Base-by-base conservation (phyloP, 2,797 vertebrate genomes). In the Dromococcyx pavoninus region DNA sequence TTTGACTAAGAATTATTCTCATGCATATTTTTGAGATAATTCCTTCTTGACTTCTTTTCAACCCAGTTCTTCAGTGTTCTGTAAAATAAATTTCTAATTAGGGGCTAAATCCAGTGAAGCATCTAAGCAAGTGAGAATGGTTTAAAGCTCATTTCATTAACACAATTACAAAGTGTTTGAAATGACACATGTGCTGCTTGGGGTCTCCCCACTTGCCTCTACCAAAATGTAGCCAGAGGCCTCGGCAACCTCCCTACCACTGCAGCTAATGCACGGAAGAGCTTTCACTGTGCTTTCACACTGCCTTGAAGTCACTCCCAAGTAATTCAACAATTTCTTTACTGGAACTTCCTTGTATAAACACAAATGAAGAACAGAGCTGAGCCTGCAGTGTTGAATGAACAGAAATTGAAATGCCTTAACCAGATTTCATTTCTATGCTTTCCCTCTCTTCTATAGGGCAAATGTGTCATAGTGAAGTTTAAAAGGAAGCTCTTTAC, bases 291-390 rank as follows among this genome's bases (percentile, higher is more conserved):
- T 74, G 33, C 80, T 76, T 90, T 89, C 78, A 71, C 0, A 0
- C 13, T 81, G 48, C 53, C 60, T 62, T 91, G 41, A 88, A 84
- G 94, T 88, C 95, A 95, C 89, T 94, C 93, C 92, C 86, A 82
- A 64, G 60, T 73, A 95, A 91, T 92, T 86, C 62, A 95, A 89
- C 78, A 77, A 64, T 91, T 92, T 92, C 50, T 76, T 83, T 93
- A 73, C 70, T 86, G 76, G 93, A 93, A 93, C 89, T 95, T 96
- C 92, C 93, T 96, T 91, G 82, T 94, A 90, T 64, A 88, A 93
- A 94, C 74, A 83, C 83, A 95, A 95, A 96, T 90, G 83, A 85
- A 91, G 60, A 91, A 67, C 70, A 84, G 74, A 94, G 48, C 41
- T 54, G 56, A 91, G 64, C 72, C 78, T 80, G 66, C 50, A 58